phyloP scores from a whole-genome alignment of 2,888 invertebrate species.

The Phengaris alcon region DNA sequence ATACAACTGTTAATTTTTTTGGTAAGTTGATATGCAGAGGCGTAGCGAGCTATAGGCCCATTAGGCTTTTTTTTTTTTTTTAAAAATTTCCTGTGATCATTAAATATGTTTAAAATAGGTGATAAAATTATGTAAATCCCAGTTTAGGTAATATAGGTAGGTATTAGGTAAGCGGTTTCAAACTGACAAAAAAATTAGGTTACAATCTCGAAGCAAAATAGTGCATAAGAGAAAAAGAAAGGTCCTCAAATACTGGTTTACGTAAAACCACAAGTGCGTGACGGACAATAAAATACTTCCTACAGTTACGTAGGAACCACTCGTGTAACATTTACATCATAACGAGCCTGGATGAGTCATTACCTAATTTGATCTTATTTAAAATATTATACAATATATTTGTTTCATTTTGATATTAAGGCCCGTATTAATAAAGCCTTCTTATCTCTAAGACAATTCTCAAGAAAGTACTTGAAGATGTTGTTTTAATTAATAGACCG shows the following conservation, averaged over 20 bases:
- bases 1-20: too few relatives aligned
- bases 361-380: too few relatives aligned
- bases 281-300: background rate
- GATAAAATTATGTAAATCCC: too few relatives aligned
- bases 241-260: background rate
- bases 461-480: too few relatives aligned
- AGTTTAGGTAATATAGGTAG: background rate
- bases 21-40: background rate
- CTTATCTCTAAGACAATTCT: too few relatives aligned
- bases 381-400: too few relatives aligned
- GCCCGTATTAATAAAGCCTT: too few relatives aligned
- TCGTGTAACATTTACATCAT: background rate
- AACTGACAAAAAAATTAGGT: background rate
- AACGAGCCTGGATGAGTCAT: background rate
- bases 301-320: background rate
- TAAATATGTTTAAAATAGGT: too few relatives aligned
- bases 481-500: too few relatives aligned
- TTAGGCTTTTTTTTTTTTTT: background rate
- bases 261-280: constrained; percentile 6
- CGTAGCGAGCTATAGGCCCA: background rate
- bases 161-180: background rate
- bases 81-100: background rate
- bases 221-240: background rate
- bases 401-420: too few relatives aligned
- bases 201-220: background rate